Percentiles rank a stretch among this genome's conserved stretches.
Evolutionary conservation across 1,140 invertebrate species (phyloP).

Genomic region (Drosophila willistoni): DNA sequence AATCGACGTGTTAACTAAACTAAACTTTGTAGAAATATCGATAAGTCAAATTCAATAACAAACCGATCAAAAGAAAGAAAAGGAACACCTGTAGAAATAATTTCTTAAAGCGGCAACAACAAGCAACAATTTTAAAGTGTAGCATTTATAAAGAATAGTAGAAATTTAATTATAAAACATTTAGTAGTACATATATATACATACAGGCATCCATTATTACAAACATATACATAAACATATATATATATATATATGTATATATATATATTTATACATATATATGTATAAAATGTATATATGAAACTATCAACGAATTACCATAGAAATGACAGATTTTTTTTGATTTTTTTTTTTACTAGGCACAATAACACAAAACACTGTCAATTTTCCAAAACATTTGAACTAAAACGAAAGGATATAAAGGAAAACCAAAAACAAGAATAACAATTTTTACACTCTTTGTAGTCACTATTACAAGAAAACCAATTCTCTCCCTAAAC

Average conservation of each 20-base stretch:
- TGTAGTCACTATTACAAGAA: constrained; percentile 59
- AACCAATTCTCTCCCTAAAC: constrained; percentile 4
- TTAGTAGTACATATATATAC: constrained; percentile 22
- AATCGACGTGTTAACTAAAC: constrained; percentile 4
- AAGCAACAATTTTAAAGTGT: constrained; percentile 62
- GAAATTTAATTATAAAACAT: constrained; percentile 40
- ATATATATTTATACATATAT: constrained; percentile 5
- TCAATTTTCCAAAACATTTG: constrained; percentile 70
- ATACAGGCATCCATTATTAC: background rate
- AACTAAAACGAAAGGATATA: constrained; percentile 45
- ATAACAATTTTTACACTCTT: constrained; percentile 73
- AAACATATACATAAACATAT: constrained; percentile 18
- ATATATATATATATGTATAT: constrained; percentile 14
- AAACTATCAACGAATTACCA: constrained; percentile 78
- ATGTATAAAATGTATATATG: constrained; percentile 60
- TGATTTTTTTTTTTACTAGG: constrained; percentile 43
- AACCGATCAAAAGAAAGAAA: background rate
- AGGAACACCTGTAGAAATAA: constrained; percentile 7
- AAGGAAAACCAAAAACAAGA: constrained; percentile 4
- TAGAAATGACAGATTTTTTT: constrained; percentile 45
- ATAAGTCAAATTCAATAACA: background rate
- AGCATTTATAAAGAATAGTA: constrained; percentile 71
- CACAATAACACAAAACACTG: constrained; percentile 62
- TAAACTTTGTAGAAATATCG: background rate
- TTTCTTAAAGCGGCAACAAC: constrained; percentile 27